Percentiles rank a stretch among this genome's conserved stretches.
Evolutionary conservation across 2,113 vertebrate species (phyloP).

Genomic region (human): DNA sequence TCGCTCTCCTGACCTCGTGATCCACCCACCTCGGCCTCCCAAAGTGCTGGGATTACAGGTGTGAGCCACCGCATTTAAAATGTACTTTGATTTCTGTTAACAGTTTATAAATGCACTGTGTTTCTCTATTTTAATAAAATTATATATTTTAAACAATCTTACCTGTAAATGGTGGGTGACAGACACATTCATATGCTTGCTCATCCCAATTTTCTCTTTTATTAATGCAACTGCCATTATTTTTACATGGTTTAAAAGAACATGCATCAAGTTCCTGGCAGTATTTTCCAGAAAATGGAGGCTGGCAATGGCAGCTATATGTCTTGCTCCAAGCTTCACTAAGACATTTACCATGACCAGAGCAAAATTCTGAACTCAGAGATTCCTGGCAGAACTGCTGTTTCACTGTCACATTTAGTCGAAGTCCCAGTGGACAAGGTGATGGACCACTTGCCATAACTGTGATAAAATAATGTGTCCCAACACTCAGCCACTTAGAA

Average conservation of each 20-base stretch:
- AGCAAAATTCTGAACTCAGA: too few relatives aligned
- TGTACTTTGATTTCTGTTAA: neutral
- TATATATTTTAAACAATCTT: constrained; percentile 48
- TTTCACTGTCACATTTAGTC: too few relatives aligned
- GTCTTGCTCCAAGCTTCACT: constrained; percentile 82
- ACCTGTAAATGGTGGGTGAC: constrained; percentile 87
- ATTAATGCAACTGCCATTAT: constrained; percentile 84
- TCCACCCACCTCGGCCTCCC: too few relatives aligned
- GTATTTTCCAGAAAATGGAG: constrained; percentile 86
- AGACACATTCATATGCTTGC: constrained; percentile 83
- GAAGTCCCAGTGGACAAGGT: constrained; percentile 81
- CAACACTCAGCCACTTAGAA: constrained; percentile 84
- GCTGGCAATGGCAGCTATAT: constrained; percentile 85
- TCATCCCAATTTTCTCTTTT: constrained; percentile 62
- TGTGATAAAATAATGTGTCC: constrained; percentile 89
- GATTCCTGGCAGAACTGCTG: too few relatives aligned
- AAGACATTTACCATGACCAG: constrained; percentile 75
- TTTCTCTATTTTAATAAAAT: neutral
- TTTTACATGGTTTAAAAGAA: constrained; percentile 85
- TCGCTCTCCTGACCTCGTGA: too few relatives aligned
- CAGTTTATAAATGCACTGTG: neutral
- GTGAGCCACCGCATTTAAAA: neutral
- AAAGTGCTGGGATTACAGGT: too few relatives aligned
- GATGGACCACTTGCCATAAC: constrained; percentile 73
- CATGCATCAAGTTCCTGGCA: constrained; percentile 87